Evolutionary conservation across 2,797 vertebrate genomes (phyloP), one percentile per base, ranked within the genome.

Genomic region (Liasis olivaceus): DNA sequence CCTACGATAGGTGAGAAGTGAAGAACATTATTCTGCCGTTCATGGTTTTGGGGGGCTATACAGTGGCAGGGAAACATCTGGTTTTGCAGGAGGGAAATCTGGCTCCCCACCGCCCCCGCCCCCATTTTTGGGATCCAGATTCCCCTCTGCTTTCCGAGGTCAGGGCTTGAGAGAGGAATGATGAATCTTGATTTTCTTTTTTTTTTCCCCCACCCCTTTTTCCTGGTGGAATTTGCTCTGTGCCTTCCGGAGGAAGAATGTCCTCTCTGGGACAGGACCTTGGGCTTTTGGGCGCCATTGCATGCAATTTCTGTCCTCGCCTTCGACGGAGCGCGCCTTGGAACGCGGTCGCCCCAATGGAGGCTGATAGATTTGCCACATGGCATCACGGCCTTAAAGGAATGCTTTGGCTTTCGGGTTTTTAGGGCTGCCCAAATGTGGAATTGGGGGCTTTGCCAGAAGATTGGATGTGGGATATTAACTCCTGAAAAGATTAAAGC

Each of bases 1-100:
- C 36, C 72, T 5, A 93, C 91, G 93, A 60, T 42, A 87, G 89
- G 93, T 85, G 95, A 95, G 92, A 94, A 93, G 89, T 95, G 89
- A 28, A 90, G 94, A 94, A 96, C 96, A 56, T 95, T 14, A 6
- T 60, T 93, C 54, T 93, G 94, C 89, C 89, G 94, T 95, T 88
- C 36, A 60, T 63, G 22, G 93, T n/a, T 87, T 31, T 56, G 51
- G 93, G 36, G 51, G 92, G 56, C 91, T 42, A 51, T 66, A 90
- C 51, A 85, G 59, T 66, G 62, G 26, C 87, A 93, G 42, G 36
- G 86, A 59, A 94, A 91, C 58, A 89, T 69, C 94, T 36, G 2
- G 28, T 92, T 94, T 93, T 96, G 56, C 88, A 63, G 63, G 77
- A 22, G 92, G 90, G 86, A 93, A 94, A 91, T 88, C 56, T n/a